Conservation (phyloP, 2,113 vertebrate species). For the Nycticryphes semicollaris region DNA sequence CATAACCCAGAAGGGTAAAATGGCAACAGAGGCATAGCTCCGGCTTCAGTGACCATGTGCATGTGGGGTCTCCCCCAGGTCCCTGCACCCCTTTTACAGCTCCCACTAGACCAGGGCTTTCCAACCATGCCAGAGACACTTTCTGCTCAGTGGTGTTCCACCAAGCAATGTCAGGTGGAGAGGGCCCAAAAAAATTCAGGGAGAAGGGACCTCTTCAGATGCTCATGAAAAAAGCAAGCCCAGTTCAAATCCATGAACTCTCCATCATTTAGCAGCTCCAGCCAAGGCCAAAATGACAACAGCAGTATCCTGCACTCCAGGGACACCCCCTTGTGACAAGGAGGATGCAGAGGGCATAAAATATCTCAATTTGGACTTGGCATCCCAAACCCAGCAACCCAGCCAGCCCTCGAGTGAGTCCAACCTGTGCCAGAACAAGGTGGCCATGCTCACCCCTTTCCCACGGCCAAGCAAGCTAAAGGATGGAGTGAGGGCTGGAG, state of each 20-base stretch:
- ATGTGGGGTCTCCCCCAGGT: background rate
- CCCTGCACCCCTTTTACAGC: background rate
- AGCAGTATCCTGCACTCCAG: background rate
- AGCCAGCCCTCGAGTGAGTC: background rate
- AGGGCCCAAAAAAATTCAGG: background rate
- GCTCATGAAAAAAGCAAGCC: fast-evolving
- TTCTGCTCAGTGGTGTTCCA: background rate
- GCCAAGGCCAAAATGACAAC: background rate
- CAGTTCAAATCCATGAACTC: no score
- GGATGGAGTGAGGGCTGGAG: fast-evolving
- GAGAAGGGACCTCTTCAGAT: background rate
- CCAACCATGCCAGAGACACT: background rate
- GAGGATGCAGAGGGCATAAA: background rate
- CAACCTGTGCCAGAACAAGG: background rate
- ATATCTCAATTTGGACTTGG: fast-evolving
- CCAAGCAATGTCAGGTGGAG: background rate
- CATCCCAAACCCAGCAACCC: background rate
- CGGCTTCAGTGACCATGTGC: fast-evolving
- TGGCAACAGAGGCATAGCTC: background rate
- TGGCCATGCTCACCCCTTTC: fast-evolving
- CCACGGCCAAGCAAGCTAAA: background rate
- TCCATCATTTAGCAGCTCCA: background rate
- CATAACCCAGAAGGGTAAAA: background rate
- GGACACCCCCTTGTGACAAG: background rate
- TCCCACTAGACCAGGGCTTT: background rate